Base-by-base conservation (phyloP, 64 coral and sea anemone genomes). In the Stichodactyla helianthus region DNA sequence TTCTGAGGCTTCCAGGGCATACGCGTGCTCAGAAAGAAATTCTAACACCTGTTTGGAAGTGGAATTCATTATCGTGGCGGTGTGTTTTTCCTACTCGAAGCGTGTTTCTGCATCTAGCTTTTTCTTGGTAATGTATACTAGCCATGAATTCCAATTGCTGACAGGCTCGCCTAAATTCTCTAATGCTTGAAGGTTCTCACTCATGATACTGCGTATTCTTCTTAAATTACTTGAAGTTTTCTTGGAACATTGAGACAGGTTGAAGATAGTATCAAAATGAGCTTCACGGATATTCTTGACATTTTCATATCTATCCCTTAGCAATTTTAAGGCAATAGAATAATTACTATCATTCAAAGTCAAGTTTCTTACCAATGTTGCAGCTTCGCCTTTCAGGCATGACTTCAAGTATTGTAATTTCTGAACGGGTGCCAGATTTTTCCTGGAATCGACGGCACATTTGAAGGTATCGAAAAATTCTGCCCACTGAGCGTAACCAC, bases 21-120 rank as follows among this genome's bases (percentile, higher is more conserved):
- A 88, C 6, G 86, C 53, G 53, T 79, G 71, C 58, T 88, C 86
- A 88, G 27, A 79, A 19, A 88, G 77, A 88, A 88, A 79, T 7
- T 60, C 31, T 26, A 13, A 5, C 86, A 61, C 44, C 55, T 79
- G 68, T 5, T 88, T 88, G 71, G 79, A 88, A 4, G 86, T 79
- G 57, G 86, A 71, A 56, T 79, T 88, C 18, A 7, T 44, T 17
- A 54, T 6, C 10, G 52, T 79, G 56, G 86, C 86, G 19, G 71
- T 88, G 31, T 79, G 53, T 70, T 88, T 88, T 59, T 88, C 86
- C 86, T 53, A 88, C 77, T 88, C 86, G 77, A 88, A 88, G 50
- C 86, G 86, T 54, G 74, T 88, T 52, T 88, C 86, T 10, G 71
- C 17, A 31, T 88, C 86, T 53, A 88, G 53, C 86, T 81, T 88